A percentile compares a stretch with the other conserved stretches of the same genome.
Evolutionary conservation across 2,888 invertebrate genomes (phyloP).

Genomic region (Oscheius sp.): DNA sequence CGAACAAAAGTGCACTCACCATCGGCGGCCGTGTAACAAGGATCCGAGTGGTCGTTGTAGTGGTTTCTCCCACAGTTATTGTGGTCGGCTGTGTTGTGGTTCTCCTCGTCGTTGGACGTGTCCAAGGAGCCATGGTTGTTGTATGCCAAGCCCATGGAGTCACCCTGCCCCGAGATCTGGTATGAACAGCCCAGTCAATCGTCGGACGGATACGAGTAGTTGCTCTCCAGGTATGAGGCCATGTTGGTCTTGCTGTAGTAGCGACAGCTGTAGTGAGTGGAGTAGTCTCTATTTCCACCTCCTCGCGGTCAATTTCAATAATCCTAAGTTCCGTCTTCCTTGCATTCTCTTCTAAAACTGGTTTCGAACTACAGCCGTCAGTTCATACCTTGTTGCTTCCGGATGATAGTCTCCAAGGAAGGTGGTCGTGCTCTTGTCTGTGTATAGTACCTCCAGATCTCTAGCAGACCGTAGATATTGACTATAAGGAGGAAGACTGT

Average conservation of each 20-base stretch:
- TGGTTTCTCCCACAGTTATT: conserved; percentile 32
- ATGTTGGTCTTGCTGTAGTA: background rate
- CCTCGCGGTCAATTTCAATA: background rate
- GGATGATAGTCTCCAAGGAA: conserved; percentile 14
- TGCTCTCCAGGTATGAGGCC: background rate
- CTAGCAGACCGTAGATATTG: conserved; percentile 30
- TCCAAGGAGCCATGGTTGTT: conserved; percentile 8
- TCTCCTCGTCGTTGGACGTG: conserved; percentile 33
- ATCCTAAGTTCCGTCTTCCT: background rate
- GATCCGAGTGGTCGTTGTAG: conserved; percentile 30
- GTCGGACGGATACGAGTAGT: background rate
- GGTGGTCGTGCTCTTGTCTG: conserved; percentile 8
- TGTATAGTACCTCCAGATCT: conserved; percentile 14
- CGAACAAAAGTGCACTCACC: conserved; percentile 5
- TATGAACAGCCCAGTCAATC: background rate
- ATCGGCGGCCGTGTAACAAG: conserved; percentile 13
- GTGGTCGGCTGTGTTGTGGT: conserved; percentile 34
- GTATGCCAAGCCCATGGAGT: background rate
- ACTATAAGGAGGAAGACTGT: conserved; percentile 26
- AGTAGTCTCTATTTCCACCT: background rate
- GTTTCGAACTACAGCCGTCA: background rate
- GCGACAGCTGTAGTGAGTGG: background rate
- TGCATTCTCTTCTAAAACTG: conserved; percentile 18
- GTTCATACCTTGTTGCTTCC: conserved; percentile 15
- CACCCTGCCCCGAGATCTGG: background rate